A percentile compares a stretch with the other conserved stretches of the same genome.
phyloP scores from a whole-genome alignment of 2,113 vertebrate genomes.

The Columba janthina region DNA sequence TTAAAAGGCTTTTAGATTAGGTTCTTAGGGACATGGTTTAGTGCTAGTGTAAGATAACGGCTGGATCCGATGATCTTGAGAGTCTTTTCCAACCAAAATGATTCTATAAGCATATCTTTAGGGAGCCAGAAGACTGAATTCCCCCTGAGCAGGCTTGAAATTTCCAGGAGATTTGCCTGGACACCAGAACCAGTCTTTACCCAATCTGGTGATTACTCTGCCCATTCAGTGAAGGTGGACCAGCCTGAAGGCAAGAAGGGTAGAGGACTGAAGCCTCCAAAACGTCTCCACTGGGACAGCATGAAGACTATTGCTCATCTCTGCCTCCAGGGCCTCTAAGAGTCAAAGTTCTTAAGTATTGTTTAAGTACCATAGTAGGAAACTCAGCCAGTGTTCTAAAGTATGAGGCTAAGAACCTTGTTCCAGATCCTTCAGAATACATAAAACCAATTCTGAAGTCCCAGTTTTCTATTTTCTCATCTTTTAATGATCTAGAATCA shows the following conservation, averaged over 20 bases:
- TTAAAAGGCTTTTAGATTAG: no score
- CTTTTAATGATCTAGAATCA: neutral
- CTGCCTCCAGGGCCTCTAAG: neutral
- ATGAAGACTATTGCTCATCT: rapidly evolving
- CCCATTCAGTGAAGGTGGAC: neutral
- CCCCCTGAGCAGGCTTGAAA: rapidly evolving
- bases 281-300: neutral
- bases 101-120: neutral
- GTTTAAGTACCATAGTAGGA: neutral
- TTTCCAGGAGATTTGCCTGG: neutral
- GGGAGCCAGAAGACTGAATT: neutral
- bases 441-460: neutral
- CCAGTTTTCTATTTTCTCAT: neutral
- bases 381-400: neutral
- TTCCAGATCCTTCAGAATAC: neutral
- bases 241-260: neutral
- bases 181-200: neutral
- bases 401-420: neutral
- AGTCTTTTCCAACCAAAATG: no score
- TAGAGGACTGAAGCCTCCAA: rapidly evolving
- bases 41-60: no score
- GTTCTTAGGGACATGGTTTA: no score
- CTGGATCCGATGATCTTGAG: no score
- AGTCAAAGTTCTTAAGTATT: neutral
- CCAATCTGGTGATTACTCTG: neutral